Evolutionary conservation across 2,888 invertebrate species (phyloP), one percentile per base, ranked within the genome.

Genomic region (Ormyrus nitidulus): DNA sequence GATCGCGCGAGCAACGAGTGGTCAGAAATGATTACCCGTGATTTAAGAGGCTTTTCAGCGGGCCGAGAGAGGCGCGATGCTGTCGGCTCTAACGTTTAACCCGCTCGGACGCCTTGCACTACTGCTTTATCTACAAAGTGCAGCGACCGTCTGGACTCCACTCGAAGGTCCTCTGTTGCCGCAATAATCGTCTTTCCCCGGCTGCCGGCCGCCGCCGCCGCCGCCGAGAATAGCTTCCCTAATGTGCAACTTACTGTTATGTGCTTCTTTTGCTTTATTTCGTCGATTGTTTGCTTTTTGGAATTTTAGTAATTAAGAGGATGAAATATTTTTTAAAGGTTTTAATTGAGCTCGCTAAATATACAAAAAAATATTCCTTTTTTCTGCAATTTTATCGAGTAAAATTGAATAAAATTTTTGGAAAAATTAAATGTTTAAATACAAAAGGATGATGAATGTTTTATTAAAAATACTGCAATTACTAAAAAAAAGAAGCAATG

Each of bases 81-180:
- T 68, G 81, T 82, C 80, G 83, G 81, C 83, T 82, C 84, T 86
- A 85, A 85, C 85, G 85, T 87, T 86, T 86, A 87, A 83, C 84
- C 83, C 84, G 75, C 83, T 83, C 62, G 66, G 62, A 71, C 71
- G 65, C 66, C 54, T 46, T 70, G 59, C n/a, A 13, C 59, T 58
- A 66, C 84, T 82, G 86, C 87, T 88, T 89, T 89, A 89, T 89
- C 89, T 88, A 84, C 84, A 71, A 83, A 83, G 83, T 86, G 86
- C 88, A 89, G 88, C 84, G 83, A 74, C 80, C 81, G 78, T 79
- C 81, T 81, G 81, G 19, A 69, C 62, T 62, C 48, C 34, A 34
- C 34, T 62, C 62, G 65, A 48, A 59, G 72, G 59, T 77, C 78
- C 62, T 65, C 10, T 66, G 77, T 76, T 68, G 61, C 79, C n/a